Evolutionary conservation across 2,888 invertebrate genomes (phyloP), one percentile per base, ranked within the genome.

Genomic region (Rutpela maculata): DNA sequence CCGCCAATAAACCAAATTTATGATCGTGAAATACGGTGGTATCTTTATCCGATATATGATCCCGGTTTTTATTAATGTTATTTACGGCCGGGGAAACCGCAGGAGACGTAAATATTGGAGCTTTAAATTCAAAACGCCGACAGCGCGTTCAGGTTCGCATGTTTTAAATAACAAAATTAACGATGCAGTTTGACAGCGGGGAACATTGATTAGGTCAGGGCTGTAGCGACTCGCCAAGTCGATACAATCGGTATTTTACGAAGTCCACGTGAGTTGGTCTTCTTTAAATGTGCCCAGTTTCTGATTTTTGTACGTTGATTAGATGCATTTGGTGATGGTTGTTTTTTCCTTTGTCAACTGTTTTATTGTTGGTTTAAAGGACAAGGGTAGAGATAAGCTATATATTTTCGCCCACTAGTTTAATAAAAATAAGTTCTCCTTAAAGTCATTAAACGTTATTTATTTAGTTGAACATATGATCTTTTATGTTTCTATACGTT

Each of bases 91-190:
- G 38, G 68, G 56, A 74, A 80, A 50, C 80, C 71, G 74, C 78
- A 73, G 80, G 80, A 76, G 78, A 78, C 78, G 78, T 80, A 80
- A 80, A 80, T 78, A 80, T 80, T 78, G 73, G 74, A 75, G 73
- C 74, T 71, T 76, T 80, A 78, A 80, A 76, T 80, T 72, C 76
- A 55, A 76, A 76, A 78, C 69, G 69, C 73, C 75, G 79, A 79
- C 79, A 77, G 74, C 77, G 63, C 59, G 63, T 59, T 67, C 72
- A 69, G 73, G 74, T 75, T 74, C 43, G 71, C 76, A 62, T 69
- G 43, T 56, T 67, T 67, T 67, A 67, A 67, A 69, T 69, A 69
- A 69, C 69, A 35, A 69, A 57, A 69, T 69, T 69, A 69, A 69
- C 59, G 69, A 50, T 22, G 19, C n/a, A 15, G 55, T 50, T 43